Percentiles rank a stretch among this genome's conserved stretches.
These are phyloP conservation scores for Phoronis australis DNA, from an alignment of 2,888 invertebrate species.

Conservation along the genomic window DNA sequence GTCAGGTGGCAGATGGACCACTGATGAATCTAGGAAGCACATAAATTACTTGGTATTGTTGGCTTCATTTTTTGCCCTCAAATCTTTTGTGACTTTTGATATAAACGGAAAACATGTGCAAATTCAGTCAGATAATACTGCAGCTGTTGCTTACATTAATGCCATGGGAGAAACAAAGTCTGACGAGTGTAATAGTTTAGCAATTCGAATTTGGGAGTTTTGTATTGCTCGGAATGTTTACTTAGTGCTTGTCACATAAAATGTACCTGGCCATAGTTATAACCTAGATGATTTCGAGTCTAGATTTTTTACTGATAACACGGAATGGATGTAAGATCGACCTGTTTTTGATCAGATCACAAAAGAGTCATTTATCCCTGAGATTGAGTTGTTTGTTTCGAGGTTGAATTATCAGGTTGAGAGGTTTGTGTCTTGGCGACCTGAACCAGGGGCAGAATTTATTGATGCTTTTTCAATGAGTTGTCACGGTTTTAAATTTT, in stretches of 20 bases:
- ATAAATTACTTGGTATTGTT: slow-evolving; percentile 5
- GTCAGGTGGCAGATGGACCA: neutral
- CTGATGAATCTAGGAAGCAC: neutral
- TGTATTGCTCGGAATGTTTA: neutral
- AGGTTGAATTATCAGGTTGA: slow-evolving; percentile 3
- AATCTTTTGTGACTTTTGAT: neutral
- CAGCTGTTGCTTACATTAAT: slow-evolving; percentile 1
- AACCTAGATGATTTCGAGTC: slow-evolving; percentile 3
- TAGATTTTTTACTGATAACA: slow-evolving; percentile 7
- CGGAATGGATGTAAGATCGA: slow-evolving; percentile 8
- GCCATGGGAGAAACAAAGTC: slow-evolving; percentile 6
- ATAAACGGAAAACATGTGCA: slow-evolving; percentile 1
- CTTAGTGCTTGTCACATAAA: slow-evolving; percentile 1
- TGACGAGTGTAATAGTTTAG: slow-evolving; percentile 1
- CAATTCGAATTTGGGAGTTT: slow-evolving; percentile 5
- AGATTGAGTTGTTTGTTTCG: slow-evolving; percentile 8
- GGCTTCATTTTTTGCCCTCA: slow-evolving; percentile 1
- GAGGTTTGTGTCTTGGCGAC: slow-evolving; percentile 3
- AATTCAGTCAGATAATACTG: slow-evolving; percentile 7
- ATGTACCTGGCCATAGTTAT: neutral
- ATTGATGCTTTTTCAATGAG: slow-evolving; percentile 7
- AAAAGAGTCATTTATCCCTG: neutral
- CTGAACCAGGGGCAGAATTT: slow-evolving; percentile 4
- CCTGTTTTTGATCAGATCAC: neutral
- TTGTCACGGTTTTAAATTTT: slow-evolving; percentile 3